A percentile compares a stretch with the other conserved stretches of the same genome.
Evolutionary conservation across 2,888 invertebrate species (phyloP).

Genomic region (Caenorhabditis panamensis): DNA sequence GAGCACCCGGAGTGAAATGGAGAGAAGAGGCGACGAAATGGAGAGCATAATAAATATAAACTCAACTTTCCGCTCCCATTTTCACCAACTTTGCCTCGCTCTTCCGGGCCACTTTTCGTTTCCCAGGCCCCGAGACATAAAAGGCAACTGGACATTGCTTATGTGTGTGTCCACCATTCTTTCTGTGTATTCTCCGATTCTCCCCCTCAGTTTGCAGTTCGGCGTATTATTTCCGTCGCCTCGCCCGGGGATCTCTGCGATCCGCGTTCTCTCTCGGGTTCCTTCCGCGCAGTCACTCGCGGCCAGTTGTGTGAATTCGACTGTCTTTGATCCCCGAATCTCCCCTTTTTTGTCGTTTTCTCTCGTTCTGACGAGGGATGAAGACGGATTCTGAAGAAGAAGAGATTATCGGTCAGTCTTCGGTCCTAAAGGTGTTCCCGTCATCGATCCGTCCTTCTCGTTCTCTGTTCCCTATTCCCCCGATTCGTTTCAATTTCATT

Average conservation of each 20-base stretch:
- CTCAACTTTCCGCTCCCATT: neutral
- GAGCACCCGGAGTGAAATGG: neutral
- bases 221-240: conserved; percentile 25
- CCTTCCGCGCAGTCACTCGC: neutral
- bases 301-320: conserved; percentile 9
- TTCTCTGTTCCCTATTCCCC: neutral
- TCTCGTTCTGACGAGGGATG: conserved; percentile 2
- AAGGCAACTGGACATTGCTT: conserved; percentile 8
- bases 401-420: conserved; percentile 7
- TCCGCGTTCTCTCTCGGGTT: conserved; percentile 12
- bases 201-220: conserved; percentile 38
- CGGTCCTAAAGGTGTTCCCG: neutral
- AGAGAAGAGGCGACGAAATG: neutral
- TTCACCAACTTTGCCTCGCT: conserved; percentile 16
- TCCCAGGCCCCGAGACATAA: neutral
- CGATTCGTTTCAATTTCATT: conserved; percentile 2
- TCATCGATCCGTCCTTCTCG: neutral
- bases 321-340: conserved; percentile 40
- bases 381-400: conserved; percentile 4
- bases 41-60: conserved; percentile 24
- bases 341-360: conserved; percentile 12
- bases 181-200: conserved; percentile 17
- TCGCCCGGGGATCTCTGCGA: conserved; percentile 18
- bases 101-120: conserved; percentile 2
- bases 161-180: conserved; percentile 7